Percentiles rank a stretch among this genome's conserved stretches.
Conservation (phyloP, 2,113 vertebrate species). For the Ammodytes dubius region DNA sequence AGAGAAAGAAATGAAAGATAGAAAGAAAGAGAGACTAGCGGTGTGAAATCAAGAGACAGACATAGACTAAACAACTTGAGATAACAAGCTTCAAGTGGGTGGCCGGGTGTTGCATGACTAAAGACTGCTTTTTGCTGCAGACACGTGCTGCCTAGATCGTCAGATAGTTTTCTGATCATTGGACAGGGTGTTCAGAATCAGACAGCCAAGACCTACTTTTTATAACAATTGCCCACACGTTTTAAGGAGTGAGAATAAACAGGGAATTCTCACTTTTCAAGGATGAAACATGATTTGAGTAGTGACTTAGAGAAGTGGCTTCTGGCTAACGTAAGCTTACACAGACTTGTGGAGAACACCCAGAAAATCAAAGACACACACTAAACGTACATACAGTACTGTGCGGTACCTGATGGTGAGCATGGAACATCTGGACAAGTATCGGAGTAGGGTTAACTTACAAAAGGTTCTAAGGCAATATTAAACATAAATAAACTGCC, state of each 20-base stretch:
- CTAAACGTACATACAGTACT: neutral
- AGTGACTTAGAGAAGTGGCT: neutral
- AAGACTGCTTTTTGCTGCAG: slow-evolving; percentile 28
- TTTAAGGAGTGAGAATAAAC: neutral
- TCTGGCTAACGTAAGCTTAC: neutral
- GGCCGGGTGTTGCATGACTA: slow-evolving; percentile 48
- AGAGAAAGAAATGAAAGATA: slow-evolving; percentile 35
- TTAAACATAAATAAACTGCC: no score
- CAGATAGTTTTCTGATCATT: slow-evolving; percentile 29
- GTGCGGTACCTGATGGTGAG: neutral
- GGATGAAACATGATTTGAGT: neutral
- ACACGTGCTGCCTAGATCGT: slow-evolving; percentile 46
- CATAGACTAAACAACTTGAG: slow-evolving; percentile 79
- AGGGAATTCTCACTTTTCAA: neutral
- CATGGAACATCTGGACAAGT: neutral
- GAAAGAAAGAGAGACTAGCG: slow-evolving; percentile 17
- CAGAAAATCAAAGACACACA: neutral
- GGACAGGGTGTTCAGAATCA: neutral
- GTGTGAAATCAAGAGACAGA: slow-evolving; percentile 61
- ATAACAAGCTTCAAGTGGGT: slow-evolving; percentile 60
- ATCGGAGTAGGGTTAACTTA: neutral
- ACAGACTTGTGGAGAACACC: neutral
- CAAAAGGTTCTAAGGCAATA: neutral
- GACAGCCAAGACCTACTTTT: neutral
- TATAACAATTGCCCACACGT: neutral